Evolutionary conservation across 1,140 invertebrate genomes (phyloP), one percentile per base, ranked within the genome.

Genomic region (Pseudachorutes palmiensis): DNA sequence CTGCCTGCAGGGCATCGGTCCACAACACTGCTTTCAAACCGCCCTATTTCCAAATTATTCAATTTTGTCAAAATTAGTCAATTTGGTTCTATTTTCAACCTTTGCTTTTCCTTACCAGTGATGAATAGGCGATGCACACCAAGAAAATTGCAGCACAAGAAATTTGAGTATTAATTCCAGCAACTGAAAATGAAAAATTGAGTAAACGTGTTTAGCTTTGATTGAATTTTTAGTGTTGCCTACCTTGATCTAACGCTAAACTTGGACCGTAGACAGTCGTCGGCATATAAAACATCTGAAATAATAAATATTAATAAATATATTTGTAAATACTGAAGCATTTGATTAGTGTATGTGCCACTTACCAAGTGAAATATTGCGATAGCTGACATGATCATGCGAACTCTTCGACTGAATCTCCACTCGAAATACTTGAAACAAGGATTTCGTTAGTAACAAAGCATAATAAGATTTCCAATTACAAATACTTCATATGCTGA

Each of bases 61-160:
- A 69, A 68, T 9, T 41, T 60, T 19, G 49, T 30, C 22, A 60
- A 55, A 19, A 55, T 55, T 19, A 60, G 55, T 14, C 19, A 68
- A 29, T 14, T 61, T 9, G 3, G 31, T 29, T 45, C 9, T 45
- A 19, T 45, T 19, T 45, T 45, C 19, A 45, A 45, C 36, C 5
- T 16, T 55, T 55, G 24, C 24, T 55, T 14, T 16, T 16, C 5
- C 79, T 81, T 78, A 88, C 87, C 76, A 90, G 82, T 1, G 90
- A 89, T 0, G 93, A 92, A 77, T 96, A 96, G 76, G 95, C 92
- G 12, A 94, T 94, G 78, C 92, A 95, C 0, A 93, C 90, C 61
- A 90, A 77, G 71, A 94, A 94, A 71, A 94, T 91, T 64, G 91
- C 81, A 57, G 89, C 81, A 19, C 94, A 91, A n/a, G 91, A 90